Conservation (phyloP, 2,888 invertebrate genomes). For the Cabera pusaria region DNA sequence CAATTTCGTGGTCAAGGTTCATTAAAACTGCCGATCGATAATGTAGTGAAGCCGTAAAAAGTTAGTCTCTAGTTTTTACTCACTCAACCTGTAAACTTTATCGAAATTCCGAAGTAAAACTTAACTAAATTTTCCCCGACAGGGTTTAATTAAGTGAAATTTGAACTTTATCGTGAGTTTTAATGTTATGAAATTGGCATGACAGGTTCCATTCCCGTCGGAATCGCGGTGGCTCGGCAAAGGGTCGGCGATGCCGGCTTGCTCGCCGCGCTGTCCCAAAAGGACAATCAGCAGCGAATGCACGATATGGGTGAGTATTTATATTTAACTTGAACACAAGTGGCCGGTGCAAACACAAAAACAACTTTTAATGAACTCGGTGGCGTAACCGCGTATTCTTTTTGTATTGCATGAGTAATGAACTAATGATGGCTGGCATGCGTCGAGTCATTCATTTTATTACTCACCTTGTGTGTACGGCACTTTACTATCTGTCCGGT, state of each 20-base stretch:
- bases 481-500: slow-evolving; percentile 26
- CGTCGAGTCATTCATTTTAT: slow-evolving; percentile 22
- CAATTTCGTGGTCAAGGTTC: slow-evolving; percentile 12
- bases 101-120: too few species aligned
- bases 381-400: slow-evolving; percentile 15
- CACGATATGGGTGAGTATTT: slow-evolving; percentile 81
- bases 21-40: slow-evolving; percentile 2
- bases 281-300: slow-evolving; percentile 80
- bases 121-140: too few species aligned
- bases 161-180: too few species aligned
- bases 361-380: slow-evolving; percentile 10
- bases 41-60: slow-evolving; percentile 1
- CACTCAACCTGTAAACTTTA: too few species aligned
- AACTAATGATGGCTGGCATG: slow-evolving; percentile 8
- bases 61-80: too few species aligned
- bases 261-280: slow-evolving; percentile 81
- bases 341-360: too few species aligned
- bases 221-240: slow-evolving; percentile 93
- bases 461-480: slow-evolving; percentile 18
- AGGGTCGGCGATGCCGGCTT: slow-evolving; percentile 86
- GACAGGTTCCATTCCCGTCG: slow-evolving; percentile 87
- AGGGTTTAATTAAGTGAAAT: too few species aligned
- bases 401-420: slow-evolving; percentile 7
- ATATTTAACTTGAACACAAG: slow-evolving; percentile 5
- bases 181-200: slow-evolving; percentile 10